These are phyloP conservation scores for Atlantisia rogersi DNA, from an alignment of 2,113 vertebrate species.

Conservation along the genomic window DNA sequence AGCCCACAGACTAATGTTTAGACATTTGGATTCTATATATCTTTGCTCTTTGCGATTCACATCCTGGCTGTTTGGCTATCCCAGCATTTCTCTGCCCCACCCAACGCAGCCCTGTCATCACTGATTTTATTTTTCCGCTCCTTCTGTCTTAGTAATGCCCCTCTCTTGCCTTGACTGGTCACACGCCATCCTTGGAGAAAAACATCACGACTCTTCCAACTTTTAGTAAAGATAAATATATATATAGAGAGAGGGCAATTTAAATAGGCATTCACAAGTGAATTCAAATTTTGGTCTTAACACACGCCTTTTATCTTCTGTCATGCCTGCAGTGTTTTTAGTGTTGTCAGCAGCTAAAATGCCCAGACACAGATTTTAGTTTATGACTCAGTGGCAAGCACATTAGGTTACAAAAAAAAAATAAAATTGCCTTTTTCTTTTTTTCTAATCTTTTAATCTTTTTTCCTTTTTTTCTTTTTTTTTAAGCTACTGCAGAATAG, in stretches of 20 bases:
- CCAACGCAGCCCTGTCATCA: constrained; percentile 8
- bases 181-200: neutral
- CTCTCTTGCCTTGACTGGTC: neutral
- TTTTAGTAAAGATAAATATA: neutral
- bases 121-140: constrained; percentile 13
- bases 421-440: neutral
- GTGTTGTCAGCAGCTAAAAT: neutral
- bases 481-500: neutral
- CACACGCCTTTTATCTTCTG: neutral
- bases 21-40: neutral
- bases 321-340: neutral
- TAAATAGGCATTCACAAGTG: neutral
- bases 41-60: neutral
- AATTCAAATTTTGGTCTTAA: neutral
- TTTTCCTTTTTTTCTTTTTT: neutral
- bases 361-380: neutral
- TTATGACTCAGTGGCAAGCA: neutral
- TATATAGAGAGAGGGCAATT: fast-evolving
- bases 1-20: neutral
- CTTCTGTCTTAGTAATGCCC: constrained; percentile 5
- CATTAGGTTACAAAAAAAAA: neutral
- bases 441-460: neutral
- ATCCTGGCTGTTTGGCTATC: neutral
- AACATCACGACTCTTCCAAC: neutral
- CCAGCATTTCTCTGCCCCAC: constrained; percentile 14